Conservation (phyloP, 2,888 invertebrate genomes). For the Arge pagana region DNA sequence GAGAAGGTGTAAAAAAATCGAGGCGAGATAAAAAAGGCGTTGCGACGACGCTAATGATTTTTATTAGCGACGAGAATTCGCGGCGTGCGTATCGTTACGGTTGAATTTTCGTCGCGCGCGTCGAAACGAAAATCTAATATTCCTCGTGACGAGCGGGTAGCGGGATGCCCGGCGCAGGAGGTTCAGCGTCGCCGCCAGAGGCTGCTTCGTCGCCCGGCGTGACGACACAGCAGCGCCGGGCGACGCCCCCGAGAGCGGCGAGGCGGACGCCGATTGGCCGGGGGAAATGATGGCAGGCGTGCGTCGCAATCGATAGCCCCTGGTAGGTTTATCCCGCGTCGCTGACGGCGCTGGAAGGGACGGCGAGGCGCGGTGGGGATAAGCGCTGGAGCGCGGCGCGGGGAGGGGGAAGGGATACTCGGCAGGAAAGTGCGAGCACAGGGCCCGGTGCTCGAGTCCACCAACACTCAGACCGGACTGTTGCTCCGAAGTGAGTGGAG, state of each 20-base stretch:
- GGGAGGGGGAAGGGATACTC: constrained; percentile 39
- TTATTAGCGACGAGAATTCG: too few relatives aligned
- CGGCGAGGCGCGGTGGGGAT: constrained; percentile 26
- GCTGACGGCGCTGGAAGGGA: constrained; percentile 26
- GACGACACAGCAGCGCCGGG: constrained; percentile 43
- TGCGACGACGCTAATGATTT: too few relatives aligned
- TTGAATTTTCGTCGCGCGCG: neutral
- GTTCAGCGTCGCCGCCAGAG: constrained; percentile 41
- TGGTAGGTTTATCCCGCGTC: constrained; percentile 41
- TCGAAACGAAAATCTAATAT: constrained; percentile 5
- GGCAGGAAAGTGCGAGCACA: constrained; percentile 59
- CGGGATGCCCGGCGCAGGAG: constrained; percentile 12
- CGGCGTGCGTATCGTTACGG: too few relatives aligned
- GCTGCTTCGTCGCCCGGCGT: constrained; percentile 36
- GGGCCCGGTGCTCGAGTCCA: constrained; percentile 39
- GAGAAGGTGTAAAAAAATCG: too few relatives aligned
- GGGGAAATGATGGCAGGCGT: constrained; percentile 55
- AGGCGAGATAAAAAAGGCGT: too few relatives aligned
- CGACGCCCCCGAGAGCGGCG: constrained; percentile 39
- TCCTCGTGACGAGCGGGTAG: constrained; percentile 13
- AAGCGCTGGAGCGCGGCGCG: constrained; percentile 29
- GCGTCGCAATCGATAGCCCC: constrained; percentile 54
- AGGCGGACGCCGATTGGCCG: constrained; percentile 44
- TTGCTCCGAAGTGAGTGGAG: constrained; percentile 55
- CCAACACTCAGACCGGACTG: constrained; percentile 50